These are phyloP conservation scores for Falco cherrug DNA, from an alignment of 2,797 vertebrate species.

Conservation along the genomic window DNA sequence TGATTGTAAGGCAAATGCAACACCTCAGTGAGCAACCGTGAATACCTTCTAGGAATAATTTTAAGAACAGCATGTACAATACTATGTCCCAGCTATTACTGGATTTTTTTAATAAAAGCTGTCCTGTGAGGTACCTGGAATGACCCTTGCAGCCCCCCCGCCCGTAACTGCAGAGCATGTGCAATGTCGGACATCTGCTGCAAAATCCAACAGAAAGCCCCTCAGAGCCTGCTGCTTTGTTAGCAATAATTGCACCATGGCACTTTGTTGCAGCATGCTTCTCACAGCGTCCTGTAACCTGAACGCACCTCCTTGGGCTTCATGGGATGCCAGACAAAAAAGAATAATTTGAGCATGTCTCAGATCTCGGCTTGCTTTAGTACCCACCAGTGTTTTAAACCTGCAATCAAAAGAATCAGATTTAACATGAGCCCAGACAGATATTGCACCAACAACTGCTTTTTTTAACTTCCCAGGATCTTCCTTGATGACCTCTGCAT, in stretches of 20 bases:
- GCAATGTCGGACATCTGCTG: neutral
- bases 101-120: neutral
- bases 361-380: neutral
- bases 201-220: neutral
- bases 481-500: neutral
- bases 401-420: neutral
- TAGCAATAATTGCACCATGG: neutral
- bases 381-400: neutral
- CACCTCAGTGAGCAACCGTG: neutral
- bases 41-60: neutral
- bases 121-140: neutral
- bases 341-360: neutral
- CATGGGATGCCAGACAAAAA: neutral
- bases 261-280: neutral
- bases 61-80: neutral
- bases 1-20: neutral
- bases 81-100: neutral
- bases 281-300: neutral
- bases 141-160: neutral
- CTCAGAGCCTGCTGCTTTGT: neutral
- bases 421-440: neutral
- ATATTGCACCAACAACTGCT: neutral
- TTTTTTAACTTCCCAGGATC: neutral
- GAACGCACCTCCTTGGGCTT: neutral
- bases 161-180: neutral